A percentile compares a stretch with the other conserved stretches of the same genome.
phyloP scores from a whole-genome alignment of 23 tunicate species.

The Halocynthia aurantium region DNA sequence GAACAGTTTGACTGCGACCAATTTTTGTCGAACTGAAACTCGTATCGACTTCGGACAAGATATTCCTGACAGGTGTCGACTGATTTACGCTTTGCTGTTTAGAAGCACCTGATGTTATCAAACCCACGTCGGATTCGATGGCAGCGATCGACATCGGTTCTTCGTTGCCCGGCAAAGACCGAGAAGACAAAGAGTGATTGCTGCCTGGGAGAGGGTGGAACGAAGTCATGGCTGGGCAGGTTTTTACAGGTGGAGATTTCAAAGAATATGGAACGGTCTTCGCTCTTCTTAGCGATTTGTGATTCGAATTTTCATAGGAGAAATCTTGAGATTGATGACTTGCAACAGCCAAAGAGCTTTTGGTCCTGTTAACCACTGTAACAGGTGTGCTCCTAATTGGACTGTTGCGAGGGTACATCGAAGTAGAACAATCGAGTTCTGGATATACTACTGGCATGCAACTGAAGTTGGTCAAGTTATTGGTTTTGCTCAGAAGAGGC shows the following conservation, averaged over 20 bases:
- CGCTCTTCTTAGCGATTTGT: neutral
- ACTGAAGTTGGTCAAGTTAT: neutral
- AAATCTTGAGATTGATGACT: neutral
- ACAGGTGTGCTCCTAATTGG: constrained; percentile 17
- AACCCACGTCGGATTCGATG: constrained; percentile 15
- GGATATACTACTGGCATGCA: neutral
- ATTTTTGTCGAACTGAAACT: neutral
- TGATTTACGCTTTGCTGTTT: neutral
- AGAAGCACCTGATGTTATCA: neutral
- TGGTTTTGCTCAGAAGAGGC: neutral
- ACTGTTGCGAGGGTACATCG: constrained; percentile 13
- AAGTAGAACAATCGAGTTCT: neutral
- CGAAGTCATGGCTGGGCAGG: neutral
- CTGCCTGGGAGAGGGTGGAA: neutral
- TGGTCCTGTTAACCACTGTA: neutral
- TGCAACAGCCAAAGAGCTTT: constrained; percentile 19
- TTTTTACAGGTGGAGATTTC: constrained; percentile 1
- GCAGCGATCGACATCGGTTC: constrained; percentile 13
- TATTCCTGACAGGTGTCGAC: constrained; percentile 19
- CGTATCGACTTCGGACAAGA: constrained; percentile 6
- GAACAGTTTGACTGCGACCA: too few species aligned
- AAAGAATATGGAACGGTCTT: constrained; percentile 15
- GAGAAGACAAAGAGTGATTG: neutral
- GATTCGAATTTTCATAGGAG: constrained; percentile 2
- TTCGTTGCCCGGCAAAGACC: neutral